phyloP scores from a whole-genome alignment of 2,797 vertebrate species.

The Dallia pectoralis region DNA sequence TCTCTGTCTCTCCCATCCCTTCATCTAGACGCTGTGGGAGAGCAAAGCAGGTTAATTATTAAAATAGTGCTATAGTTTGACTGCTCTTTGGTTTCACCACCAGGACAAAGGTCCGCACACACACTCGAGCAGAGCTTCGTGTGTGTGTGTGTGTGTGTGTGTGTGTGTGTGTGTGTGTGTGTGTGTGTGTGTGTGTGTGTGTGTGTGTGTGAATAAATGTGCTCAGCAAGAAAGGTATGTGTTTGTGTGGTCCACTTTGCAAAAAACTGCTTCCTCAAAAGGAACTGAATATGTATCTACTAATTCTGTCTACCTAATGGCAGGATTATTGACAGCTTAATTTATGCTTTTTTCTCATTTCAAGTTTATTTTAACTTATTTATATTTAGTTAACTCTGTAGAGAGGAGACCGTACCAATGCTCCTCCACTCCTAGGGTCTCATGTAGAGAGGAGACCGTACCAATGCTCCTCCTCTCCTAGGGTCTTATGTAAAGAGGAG shows the following conservation, averaged over 20 bases:
- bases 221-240: no score
- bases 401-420: neutral
- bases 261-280: no score
- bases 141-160: slow-evolving; percentile 8
- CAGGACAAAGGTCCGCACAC: slow-evolving; percentile 61
- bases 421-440: neutral
- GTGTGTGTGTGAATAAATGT: neutral
- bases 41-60: slow-evolving; percentile 77
- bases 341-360: no score
- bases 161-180: neutral
- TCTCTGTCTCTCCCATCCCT: slow-evolving; percentile 10
- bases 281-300: no score
- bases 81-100: slow-evolving; percentile 52
- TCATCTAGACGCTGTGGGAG: slow-evolving; percentile 20
- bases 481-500: neutral
- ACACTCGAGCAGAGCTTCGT: neutral
- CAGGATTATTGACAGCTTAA: no score
- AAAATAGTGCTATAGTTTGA: slow-evolving; percentile 68
- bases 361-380: no score
- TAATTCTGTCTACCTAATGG: no score
- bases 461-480: neutral
- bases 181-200: slow-evolving; percentile 14
- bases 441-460: neutral
- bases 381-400: neutral
- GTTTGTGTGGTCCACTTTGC: no score